Percentiles rank a stretch among this genome's conserved stretches.
Evolutionary conservation across 2,113 vertebrate genomes (phyloP).

Genomic region (Mungos mungo): DNA sequence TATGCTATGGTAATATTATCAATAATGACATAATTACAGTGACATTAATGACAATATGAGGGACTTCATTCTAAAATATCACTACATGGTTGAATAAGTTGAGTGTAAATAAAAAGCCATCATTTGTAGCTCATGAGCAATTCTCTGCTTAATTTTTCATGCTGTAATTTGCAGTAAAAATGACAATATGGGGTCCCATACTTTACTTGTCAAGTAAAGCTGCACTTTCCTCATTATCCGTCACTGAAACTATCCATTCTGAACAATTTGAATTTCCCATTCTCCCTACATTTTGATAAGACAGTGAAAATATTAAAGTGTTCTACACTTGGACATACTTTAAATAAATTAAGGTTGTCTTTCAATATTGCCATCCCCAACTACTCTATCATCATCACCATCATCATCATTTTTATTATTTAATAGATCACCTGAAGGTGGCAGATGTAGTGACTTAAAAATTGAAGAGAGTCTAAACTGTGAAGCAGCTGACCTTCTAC

Average conservation of each 20-base stretch:
- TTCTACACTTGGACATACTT: background rate
- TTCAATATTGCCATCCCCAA: background rate
- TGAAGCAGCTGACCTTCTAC: background rate
- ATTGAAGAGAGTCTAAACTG: background rate
- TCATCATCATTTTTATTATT: background rate
- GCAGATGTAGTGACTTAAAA: background rate
- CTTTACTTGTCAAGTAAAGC: background rate
- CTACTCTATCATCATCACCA: background rate
- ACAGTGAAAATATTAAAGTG: slow-evolving; percentile 1
- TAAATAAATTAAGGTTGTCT: background rate
- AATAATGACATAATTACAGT: slow-evolving; percentile 57
- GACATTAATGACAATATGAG: slow-evolving; percentile 44
- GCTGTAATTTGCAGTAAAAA: slow-evolving; percentile 43
- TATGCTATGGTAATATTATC: slow-evolving; percentile 51
- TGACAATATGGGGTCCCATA: background rate
- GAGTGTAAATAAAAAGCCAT: slow-evolving; percentile 45
- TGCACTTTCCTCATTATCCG: background rate
- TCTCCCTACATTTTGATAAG: background rate
- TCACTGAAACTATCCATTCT: background rate
- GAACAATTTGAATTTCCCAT: background rate
- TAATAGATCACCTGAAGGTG: background rate
- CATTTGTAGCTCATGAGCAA: background rate
- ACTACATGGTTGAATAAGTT: background rate
- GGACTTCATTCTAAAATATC: slow-evolving; percentile 48
- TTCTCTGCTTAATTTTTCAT: slow-evolving; percentile 30